A percentile compares a stretch with the other conserved stretches of the same genome.
Conservation (phyloP, 2,113 vertebrate species). For the Ivindomyrus marchei region DNA sequence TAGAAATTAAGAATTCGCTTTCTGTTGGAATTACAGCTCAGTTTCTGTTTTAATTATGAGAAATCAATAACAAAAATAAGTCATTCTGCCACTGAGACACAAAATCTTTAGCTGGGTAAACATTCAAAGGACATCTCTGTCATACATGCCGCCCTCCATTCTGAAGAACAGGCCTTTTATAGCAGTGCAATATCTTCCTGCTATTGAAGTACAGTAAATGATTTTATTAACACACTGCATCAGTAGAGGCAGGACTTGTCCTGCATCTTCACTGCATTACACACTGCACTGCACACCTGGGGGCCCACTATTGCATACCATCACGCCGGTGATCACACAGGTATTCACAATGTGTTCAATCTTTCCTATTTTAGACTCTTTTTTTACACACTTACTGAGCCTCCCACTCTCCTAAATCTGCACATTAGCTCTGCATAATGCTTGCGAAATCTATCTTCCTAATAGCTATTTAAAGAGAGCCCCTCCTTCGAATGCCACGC, state of each 20-base stretch:
- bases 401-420: background rate
- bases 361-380: background rate
- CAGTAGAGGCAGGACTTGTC: background rate
- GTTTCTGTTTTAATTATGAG: constrained; percentile 13
- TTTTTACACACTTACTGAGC: background rate
- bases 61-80: constrained; percentile 26
- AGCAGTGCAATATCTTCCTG: background rate
- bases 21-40: constrained; percentile 17
- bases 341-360: background rate
- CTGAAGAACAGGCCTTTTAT: background rate
- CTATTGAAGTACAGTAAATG: background rate
- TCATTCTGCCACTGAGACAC: constrained; percentile 11
- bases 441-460: background rate
- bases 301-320: background rate
- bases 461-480: background rate
- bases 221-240: background rate
- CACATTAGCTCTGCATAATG: background rate
- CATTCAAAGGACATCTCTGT: constrained; percentile 11
- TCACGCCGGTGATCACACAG: background rate
- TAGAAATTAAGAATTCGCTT: constrained; percentile 23
- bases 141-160: background rate
- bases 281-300: background rate
- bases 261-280: background rate
- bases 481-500: background rate
- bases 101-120: constrained; percentile 13